Conservation (phyloP, 2,113 vertebrate species). For the Geothlypis trichas region DNA sequence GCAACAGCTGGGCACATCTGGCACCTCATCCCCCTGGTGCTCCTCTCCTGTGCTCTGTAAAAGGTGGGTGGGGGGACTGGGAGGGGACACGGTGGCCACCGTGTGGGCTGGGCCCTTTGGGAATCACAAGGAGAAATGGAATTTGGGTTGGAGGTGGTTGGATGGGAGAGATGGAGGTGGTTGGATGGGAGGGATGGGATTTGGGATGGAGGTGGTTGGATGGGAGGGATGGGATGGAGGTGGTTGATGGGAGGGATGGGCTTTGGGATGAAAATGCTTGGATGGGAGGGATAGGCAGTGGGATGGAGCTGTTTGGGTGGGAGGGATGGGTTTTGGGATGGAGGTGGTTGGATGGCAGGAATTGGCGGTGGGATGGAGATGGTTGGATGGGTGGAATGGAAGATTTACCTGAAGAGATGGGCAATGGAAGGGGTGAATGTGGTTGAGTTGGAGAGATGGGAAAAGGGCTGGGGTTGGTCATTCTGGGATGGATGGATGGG, state of each 20-base stretch:
- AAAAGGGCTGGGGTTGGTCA: not conserved
- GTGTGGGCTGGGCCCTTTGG: not conserved
- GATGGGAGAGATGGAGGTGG: not conserved
- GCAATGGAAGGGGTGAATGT: not conserved
- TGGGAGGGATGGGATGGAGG: not conserved
- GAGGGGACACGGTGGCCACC: not conserved
- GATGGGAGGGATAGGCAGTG: not conserved
- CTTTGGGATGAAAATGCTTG: not conserved
- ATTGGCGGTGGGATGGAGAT: not conserved
- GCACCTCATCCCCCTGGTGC: accelerated
- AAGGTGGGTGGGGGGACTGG: not conserved
- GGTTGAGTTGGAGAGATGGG: not conserved
- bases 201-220: not conserved
- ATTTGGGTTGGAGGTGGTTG: not conserved
- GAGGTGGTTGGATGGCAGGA: not conserved
- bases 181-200: not conserved
- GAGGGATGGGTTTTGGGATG: no score
- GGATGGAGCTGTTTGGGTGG: not conserved
- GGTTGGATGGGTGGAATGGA: not conserved
- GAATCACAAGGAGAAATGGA: not conserved
- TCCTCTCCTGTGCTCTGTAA: not conserved
- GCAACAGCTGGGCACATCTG: not conserved
- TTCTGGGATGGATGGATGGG: not conserved
- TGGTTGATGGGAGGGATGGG: not conserved
- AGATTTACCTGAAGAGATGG: not conserved